phyloP scores from a whole-genome alignment of 2,888 invertebrate genomes.

The Dicyrtomina minuta region DNA sequence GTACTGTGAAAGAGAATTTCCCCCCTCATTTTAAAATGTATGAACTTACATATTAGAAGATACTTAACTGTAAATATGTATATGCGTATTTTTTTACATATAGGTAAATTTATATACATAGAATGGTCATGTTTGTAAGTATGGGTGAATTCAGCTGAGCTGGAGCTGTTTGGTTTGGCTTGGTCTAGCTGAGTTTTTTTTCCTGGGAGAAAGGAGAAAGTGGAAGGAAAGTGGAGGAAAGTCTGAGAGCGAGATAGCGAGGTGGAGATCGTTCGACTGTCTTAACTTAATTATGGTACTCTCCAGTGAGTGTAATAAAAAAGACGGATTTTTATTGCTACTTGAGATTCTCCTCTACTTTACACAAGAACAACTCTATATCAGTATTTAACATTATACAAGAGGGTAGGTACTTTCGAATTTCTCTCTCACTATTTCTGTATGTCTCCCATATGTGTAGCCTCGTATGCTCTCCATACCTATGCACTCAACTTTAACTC shows the following conservation, averaged over 20 bases:
- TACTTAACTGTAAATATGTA: too few relatives aligned
- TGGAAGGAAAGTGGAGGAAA: not conserved
- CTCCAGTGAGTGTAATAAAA: slow-evolving; percentile 30
- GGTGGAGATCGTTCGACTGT: slow-evolving; percentile 19
- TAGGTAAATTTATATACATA: too few relatives aligned
- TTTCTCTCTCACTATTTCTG: not conserved
- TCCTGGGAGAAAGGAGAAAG: not conserved
- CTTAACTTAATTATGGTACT: slow-evolving; percentile 29
- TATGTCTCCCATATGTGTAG: not conserved
- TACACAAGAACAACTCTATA: not conserved
- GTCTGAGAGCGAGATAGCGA: not conserved
- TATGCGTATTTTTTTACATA: too few relatives aligned
- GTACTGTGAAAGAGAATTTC: too few relatives aligned
- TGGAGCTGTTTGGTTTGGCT: too few relatives aligned
- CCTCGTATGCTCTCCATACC: too few relatives aligned
- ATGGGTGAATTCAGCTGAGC: not conserved
- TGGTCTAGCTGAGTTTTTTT: too few relatives aligned
- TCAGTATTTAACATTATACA: not conserved
- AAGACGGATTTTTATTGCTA: slow-evolving; percentile 27
- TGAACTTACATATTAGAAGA: too few relatives aligned
- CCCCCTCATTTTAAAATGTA: too few relatives aligned
- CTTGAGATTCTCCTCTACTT: not conserved
- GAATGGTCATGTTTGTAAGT: not conserved
- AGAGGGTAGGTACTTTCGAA: not conserved
- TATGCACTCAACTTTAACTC: too few relatives aligned